phyloP scores from a whole-genome alignment of 1,140 invertebrate genomes.

The Cydia splendana region DNA sequence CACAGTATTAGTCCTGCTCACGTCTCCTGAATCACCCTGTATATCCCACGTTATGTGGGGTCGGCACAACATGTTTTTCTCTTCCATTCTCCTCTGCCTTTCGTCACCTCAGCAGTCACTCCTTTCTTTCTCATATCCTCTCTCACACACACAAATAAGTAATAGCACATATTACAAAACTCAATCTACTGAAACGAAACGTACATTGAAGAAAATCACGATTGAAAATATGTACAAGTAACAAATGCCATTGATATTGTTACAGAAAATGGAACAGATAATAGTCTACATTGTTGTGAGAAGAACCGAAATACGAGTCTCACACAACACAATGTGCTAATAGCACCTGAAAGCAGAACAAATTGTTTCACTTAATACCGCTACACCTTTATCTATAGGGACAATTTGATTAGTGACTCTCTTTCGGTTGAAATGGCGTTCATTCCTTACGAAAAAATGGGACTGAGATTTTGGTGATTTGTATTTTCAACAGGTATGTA shows the following conservation, averaged over 20 bases:
- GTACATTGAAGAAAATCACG: not conserved
- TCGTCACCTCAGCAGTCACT: too few species aligned
- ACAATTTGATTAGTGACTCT: slow-evolving; percentile 11
- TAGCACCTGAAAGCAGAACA: not conserved
- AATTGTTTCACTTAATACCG: slow-evolving; percentile 7
- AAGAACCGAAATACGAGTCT: not conserved
- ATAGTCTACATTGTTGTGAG: not conserved
- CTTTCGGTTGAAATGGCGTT: not conserved
- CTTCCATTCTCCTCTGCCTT: too few species aligned
- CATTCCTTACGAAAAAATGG: not conserved
- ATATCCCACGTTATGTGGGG: too few species aligned
- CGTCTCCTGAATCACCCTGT: too few species aligned
- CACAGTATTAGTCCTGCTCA: too few species aligned
- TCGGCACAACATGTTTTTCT: too few species aligned
- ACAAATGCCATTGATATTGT: not conserved
- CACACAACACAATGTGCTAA: not conserved
- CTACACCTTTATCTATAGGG: not conserved
- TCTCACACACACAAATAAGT: too few species aligned
- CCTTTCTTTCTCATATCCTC: too few species aligned
- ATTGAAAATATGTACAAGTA: not conserved
- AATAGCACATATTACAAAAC: too few species aligned
- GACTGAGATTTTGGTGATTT: not conserved
- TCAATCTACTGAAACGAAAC: not conserved
- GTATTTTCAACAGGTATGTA: slow-evolving; percentile 12
- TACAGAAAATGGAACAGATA: not conserved